A percentile compares a stretch with the other conserved stretches of the same genome.
phyloP scores from a whole-genome alignment of 2,888 invertebrate species.

The Aspidapion aeneum region DNA sequence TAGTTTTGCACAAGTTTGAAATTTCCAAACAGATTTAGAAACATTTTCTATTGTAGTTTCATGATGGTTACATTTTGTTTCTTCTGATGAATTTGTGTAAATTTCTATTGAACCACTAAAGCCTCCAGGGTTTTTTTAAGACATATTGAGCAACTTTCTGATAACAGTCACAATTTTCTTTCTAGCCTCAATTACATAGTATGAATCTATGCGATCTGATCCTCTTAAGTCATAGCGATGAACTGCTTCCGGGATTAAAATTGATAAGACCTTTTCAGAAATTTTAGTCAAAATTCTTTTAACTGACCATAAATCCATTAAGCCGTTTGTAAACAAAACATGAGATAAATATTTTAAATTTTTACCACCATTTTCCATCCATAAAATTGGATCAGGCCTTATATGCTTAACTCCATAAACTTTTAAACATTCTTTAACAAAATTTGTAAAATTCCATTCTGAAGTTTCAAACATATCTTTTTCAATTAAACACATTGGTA shows the following conservation, averaged over 20 bases:
- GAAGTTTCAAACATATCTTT: constrained; percentile 80
- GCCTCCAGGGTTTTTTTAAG: constrained; percentile 52
- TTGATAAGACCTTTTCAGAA: constrained; percentile 61
- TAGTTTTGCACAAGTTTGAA: constrained; percentile 94
- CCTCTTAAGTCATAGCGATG: constrained; percentile 82
- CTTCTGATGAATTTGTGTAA: constrained; percentile 80
- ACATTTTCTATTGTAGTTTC: constrained; percentile 56
- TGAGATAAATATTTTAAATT: constrained; percentile 65
- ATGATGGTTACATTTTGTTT: constrained; percentile 65
- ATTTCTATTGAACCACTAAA: constrained; percentile 66
- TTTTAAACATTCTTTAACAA: constrained; percentile 63
- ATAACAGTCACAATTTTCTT: constrained; percentile 60
- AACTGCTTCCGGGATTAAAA: constrained; percentile 77
- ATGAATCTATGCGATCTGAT: constrained; percentile 60
- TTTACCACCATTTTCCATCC: constrained; percentile 76
- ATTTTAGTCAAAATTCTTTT: constrained; percentile 73
- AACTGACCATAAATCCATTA: constrained; percentile 84
- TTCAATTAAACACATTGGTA: constrained; percentile 78
- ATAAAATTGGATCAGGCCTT: constrained; percentile 55
- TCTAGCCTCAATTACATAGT: constrained; percentile 60
- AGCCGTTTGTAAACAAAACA: constrained; percentile 79
- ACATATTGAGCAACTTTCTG: constrained; percentile 51
- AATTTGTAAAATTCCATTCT: constrained; percentile 69
- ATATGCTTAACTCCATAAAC: constrained; percentile 62
- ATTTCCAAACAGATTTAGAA: constrained; percentile 73